Evolutionary conservation across 2,797 vertebrate genomes (phyloP), one percentile per base, ranked within the genome.

Genomic region (Psittacula echo): DNA sequence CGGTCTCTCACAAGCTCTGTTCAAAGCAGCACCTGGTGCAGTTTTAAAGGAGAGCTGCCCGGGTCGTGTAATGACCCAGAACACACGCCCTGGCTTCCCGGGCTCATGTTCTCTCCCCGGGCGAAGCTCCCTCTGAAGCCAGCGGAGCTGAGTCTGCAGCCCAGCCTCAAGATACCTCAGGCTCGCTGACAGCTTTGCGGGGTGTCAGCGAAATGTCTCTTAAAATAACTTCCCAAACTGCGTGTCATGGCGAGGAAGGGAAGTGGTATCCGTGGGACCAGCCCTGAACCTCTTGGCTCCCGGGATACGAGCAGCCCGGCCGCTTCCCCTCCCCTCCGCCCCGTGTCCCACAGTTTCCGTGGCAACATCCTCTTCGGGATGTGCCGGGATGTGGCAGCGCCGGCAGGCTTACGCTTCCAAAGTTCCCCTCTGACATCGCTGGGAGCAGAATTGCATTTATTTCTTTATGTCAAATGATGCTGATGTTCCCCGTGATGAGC

Each of bases 401-500:
- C 34, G 23, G 54, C 54, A 20, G 83, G 83, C 56, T 67, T 67
- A 37, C 23, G 50, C 32, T 68, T 89, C 48, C 41, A 78, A 60
- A 66, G 23, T 11, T 34, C 72, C 64, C 75, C 61, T 47, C 44
- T 80, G 92, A 83, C 90, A 41, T 29, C 3, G 39, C 94, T 89
- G 17, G 27, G 37, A 64, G 87, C 56, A 37, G 79, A 72, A n/a
- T 18, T 8, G 30, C 82, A 22, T 94, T 87, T 86, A 41, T 80
- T 93, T 77, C 75, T 94, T 83, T 21, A 80, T 30, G 93, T 80
- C 93, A 91, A 32, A 60, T 93, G 85, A 74, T 37, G 82, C 39
- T 66, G 81, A 73, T 70, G 65, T 60, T 51, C 39, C 30, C 45
- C 7, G 45, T 11, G 61, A 21, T 50, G 87, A 93, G 48, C 34